phyloP scores from a whole-genome alignment of 2,888 invertebrate species.

The Cynaeus angustus region DNA sequence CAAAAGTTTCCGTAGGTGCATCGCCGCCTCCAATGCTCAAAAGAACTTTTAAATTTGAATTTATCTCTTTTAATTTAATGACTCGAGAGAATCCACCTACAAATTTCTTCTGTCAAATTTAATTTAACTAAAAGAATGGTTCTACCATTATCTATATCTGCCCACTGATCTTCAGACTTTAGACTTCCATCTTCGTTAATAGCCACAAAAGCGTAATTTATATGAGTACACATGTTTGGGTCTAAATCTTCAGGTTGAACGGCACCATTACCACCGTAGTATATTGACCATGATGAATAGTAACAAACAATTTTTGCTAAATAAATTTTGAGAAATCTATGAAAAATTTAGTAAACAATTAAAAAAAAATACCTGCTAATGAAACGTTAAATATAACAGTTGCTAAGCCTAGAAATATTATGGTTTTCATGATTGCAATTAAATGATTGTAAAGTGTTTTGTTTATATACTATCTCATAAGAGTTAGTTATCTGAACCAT shows the following conservation, averaged over 20 bases:
- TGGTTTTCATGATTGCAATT: too few species aligned
- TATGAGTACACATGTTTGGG: constrained; percentile 36
- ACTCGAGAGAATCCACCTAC: constrained; percentile 74
- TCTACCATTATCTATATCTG: constrained; percentile 32
- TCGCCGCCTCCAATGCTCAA: constrained; percentile 76
- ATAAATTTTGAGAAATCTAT: background rate
- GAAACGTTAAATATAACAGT: too few species aligned
- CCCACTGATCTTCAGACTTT: constrained; percentile 16
- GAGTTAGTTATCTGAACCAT: too few species aligned
- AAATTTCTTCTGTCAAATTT: constrained; percentile 3
- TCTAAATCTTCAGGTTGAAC: constrained; percentile 79
- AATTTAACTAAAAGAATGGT: background rate
- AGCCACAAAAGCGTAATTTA: constrained; percentile 43
- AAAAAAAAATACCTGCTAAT: too few species aligned
- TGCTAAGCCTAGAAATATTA: too few species aligned
- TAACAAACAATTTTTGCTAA: constrained; percentile 81
- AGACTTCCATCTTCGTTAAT: constrained; percentile 32
- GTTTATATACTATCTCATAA: too few species aligned
- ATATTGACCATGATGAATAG: constrained; percentile 83
- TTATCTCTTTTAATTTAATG: constrained; percentile 72
- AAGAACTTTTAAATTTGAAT: constrained; percentile 73
- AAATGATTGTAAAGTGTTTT: too few species aligned
- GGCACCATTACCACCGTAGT: constrained; percentile 75
- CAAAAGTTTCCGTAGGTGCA: constrained; percentile 38
- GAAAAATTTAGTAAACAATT: too few species aligned